Percentiles rank a stretch among this genome's conserved stretches.
These are phyloP conservation scores for Bombus affinis DNA, from an alignment of 1,140 invertebrate genomes.

Conservation along the genomic window DNA sequence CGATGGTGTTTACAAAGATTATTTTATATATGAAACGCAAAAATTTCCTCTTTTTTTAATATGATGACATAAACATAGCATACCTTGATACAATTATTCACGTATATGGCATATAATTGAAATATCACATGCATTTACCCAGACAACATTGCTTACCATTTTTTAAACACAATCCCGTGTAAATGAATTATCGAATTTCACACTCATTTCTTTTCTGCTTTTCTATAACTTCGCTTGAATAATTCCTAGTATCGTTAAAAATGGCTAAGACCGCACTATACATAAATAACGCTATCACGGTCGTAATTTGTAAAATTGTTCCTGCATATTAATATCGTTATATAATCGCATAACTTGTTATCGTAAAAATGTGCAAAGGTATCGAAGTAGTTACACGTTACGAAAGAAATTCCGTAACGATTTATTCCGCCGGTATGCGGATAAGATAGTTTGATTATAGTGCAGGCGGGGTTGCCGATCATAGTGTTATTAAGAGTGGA, in stretches of 20 bases:
- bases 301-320: not conserved
- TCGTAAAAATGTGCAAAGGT: not conserved
- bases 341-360: not conserved
- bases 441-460: slow-evolving; percentile 12
- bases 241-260: not conserved
- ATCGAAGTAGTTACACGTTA: not conserved
- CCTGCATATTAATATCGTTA: not conserved
- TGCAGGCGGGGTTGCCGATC: not conserved
- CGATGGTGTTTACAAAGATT: too few relatives aligned
- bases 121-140: too few relatives aligned
- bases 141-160: not conserved
- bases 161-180: not conserved
- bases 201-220: not conserved
- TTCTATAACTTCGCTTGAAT: not conserved
- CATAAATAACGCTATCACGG: too few relatives aligned
- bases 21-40: too few relatives aligned
- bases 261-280: too few relatives aligned
- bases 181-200: too few relatives aligned
- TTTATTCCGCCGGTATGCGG: not conserved
- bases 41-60: too few relatives aligned
- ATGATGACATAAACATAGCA: too few relatives aligned
- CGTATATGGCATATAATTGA: too few relatives aligned
- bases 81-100: too few relatives aligned
- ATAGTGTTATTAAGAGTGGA: not conserved
- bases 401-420: not conserved